Percentiles rank a stretch among this genome's conserved stretches.
These are phyloP conservation scores for Pan troglodytes DNA, from an alignment of 2,113 vertebrate genomes.

Conservation along the genomic window NHGRI_mPanTro3-v2.1_pri NC_072407.2:52080001-52080500, in stretches of 20 bases:
- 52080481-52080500: neutral
- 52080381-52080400: neutral
- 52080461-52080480: neutral
- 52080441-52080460: neutral
- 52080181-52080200: neutral
- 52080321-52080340: neutral
- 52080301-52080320: neutral
- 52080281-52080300: neutral
- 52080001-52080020: neutral
- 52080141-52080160: neutral
- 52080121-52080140: neutral
- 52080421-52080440: neutral
- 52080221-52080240: neutral
- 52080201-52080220: neutral
- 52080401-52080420: neutral
- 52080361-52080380: neutral
- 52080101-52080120: neutral
- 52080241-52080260: neutral
- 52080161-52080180: neutral
- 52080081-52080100: constrained; percentile 41
- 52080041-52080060: neutral
- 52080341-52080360: neutral
- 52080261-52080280: no score
- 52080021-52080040: neutral
- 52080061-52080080: neutral